Percentiles rank a stretch among this genome's conserved stretches.
Conservation (phyloP, 2,113 vertebrate genomes). For the Grammomys dolichurus region DNA sequence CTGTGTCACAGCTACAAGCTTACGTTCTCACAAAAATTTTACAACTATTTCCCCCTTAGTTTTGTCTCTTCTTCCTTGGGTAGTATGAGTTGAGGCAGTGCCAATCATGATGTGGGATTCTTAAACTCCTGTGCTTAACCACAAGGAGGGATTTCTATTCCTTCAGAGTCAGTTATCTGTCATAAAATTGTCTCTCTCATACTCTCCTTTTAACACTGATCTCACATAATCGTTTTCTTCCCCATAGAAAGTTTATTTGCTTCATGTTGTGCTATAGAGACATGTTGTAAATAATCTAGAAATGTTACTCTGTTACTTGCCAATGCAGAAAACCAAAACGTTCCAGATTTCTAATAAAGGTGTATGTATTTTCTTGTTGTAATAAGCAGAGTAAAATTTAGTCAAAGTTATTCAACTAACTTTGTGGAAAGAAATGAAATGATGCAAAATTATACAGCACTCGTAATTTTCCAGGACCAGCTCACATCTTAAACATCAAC, state of each 20-base stretch:
- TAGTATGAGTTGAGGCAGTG: fast-evolving
- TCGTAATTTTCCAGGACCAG: not conserved
- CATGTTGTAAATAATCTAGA: not conserved
- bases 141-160: not conserved
- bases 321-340: not conserved
- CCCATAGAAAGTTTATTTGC: not conserved
- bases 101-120: not conserved
- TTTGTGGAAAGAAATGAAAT: not conserved
- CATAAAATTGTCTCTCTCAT: not conserved
- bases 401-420: not conserved
- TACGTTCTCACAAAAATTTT: not conserved
- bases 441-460: not conserved
- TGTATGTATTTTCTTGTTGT: not conserved
- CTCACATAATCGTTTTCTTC: not conserved
- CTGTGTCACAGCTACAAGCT: too few relatives aligned
- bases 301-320: not conserved
- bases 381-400: not conserved
- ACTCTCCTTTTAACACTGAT: not conserved
- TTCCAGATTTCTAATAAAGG: not conserved
- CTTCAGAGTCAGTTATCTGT: not conserved
- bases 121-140: not conserved
- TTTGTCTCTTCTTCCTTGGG: not conserved
- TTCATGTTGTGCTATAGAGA: not conserved
- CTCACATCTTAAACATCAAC: not conserved
- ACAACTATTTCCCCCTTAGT: not conserved